phyloP scores from a whole-genome alignment of 2,797 vertebrate genomes.

The Moxostoma hubbsi region DNA sequence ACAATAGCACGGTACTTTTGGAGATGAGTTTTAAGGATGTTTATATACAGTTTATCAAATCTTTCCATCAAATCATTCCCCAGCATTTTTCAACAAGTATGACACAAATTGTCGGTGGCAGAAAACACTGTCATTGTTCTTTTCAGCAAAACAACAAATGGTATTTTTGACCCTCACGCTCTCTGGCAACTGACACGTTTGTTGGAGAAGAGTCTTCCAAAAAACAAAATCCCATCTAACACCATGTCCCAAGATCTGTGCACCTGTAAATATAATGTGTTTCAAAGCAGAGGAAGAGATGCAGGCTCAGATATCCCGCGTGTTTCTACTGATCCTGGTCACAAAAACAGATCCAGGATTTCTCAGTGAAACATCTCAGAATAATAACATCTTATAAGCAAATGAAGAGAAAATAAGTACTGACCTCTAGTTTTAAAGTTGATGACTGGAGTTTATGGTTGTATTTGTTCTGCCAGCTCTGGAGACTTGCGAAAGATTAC shows the following conservation, averaged over 20 bases:
- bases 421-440: too few species aligned
- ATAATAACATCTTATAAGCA: too few species aligned
- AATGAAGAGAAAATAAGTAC: too few species aligned
- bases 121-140: conserved; percentile 50
- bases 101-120: conserved; percentile 27
- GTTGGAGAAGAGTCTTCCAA: background rate
- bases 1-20: background rate
- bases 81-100: conserved; percentile 33
- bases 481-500: too few species aligned
- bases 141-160: conserved; percentile 42
- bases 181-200: background rate
- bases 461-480: too few species aligned
- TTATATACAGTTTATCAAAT: conserved; percentile 8
- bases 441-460: too few species aligned
- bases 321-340: conserved; percentile 27
- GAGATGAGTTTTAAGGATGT: conserved; percentile 32
- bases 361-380: too few species aligned
- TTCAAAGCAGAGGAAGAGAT: conserved; percentile 26
- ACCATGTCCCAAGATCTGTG: background rate
- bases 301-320: conserved; percentile 8
- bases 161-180: conserved; percentile 30
- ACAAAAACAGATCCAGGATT: background rate
- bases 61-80: conserved; percentile 44
- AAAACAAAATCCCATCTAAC: conserved; percentile 4
- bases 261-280: conserved; percentile 33